Percentiles rank a stretch among this genome's conserved stretches.
These are phyloP conservation scores for Saccopteryx leptura DNA, from an alignment of 2,113 vertebrate genomes.

Conservation along the genomic window DNA sequence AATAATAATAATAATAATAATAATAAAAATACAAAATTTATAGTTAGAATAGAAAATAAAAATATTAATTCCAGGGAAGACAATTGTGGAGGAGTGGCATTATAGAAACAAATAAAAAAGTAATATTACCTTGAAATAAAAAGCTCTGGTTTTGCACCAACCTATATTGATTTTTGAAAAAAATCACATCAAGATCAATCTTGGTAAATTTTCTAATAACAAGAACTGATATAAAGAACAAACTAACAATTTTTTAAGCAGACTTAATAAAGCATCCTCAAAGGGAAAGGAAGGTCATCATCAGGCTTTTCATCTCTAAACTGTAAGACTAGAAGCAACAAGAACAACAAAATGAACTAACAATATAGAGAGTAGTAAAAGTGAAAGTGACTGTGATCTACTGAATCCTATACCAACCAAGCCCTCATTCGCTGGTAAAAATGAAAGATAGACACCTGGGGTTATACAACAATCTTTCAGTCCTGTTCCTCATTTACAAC, in stretches of 20 bases:
- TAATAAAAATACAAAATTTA: background rate
- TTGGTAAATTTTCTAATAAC: background rate
- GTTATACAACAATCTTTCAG: background rate
- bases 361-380: background rate
- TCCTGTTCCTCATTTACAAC: background rate
- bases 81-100: background rate
- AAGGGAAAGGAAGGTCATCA: background rate
- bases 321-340: background rate
- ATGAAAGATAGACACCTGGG: background rate
- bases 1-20: background rate
- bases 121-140: conserved; percentile 1
- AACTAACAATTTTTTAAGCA: background rate
- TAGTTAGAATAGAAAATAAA: background rate
- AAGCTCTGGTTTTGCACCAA: background rate
- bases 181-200: background rate
- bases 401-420: background rate
- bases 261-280: conserved; percentile 11
- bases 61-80: background rate
- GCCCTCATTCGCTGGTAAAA: background rate
- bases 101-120: background rate
- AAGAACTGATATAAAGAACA: background rate
- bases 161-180: background rate
- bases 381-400: background rate
- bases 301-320: background rate
- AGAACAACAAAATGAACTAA: background rate